Percentiles rank a stretch among this genome's conserved stretches.
These are phyloP conservation scores for Phyto melanocephala DNA, from an alignment of 2,888 invertebrate species.

Conservation along the genomic window DNA sequence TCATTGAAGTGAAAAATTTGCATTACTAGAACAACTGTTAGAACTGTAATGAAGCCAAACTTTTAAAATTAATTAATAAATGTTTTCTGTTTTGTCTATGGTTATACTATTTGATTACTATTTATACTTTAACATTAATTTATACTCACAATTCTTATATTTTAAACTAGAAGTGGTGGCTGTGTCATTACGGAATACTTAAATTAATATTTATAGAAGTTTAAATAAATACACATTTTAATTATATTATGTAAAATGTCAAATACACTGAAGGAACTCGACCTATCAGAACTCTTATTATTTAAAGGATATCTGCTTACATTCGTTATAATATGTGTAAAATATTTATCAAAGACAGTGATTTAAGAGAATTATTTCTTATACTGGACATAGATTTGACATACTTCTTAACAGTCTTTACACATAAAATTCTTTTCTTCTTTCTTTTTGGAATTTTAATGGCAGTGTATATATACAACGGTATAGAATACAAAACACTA, in stretches of 20 bases:
- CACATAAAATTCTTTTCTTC: too few relatives aligned
- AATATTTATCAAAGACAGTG: background rate
- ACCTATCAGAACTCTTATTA: background rate
- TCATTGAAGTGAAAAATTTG: conserved; percentile 59
- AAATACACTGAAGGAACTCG: background rate
- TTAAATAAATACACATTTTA: background rate
- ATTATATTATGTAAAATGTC: background rate
- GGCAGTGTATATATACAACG: too few relatives aligned
- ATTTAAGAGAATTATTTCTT: background rate
- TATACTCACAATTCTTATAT: background rate
- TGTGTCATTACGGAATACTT: background rate
- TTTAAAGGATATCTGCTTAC: background rate
- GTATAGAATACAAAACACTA: too few relatives aligned
- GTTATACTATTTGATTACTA: conserved; percentile 23
- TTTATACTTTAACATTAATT: conserved; percentile 2
- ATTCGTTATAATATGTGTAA: background rate
- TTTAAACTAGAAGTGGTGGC: background rate
- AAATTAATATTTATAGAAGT: conserved; percentile 42
- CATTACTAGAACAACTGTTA: conserved; percentile 21
- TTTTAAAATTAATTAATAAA: conserved; percentile 51
- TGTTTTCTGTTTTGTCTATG: background rate
- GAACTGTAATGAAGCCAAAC: conserved; percentile 17
- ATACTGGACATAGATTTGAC: background rate
- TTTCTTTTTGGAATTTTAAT: too few relatives aligned
- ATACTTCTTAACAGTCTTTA: too few relatives aligned